Evolutionary conservation across 2,888 invertebrate genomes (phyloP), one percentile per base, ranked within the genome.

Genomic region (Drosophila limbata): DNA sequence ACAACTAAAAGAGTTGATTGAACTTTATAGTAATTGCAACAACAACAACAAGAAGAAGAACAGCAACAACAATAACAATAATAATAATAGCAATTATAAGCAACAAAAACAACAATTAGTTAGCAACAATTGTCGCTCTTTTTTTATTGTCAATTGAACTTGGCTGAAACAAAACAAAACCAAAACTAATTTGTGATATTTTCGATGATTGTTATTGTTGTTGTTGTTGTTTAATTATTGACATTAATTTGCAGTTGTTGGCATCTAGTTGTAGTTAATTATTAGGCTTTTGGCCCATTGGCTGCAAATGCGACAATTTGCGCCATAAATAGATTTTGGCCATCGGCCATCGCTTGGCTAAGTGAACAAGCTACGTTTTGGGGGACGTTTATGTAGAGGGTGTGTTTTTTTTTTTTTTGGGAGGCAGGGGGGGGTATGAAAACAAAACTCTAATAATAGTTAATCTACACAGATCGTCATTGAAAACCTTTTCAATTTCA

Each of bases 381-480:
- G 17, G 21, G 31, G 37, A 31, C 39, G 33, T 11, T n/a, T 19
- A 19, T 47, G 55, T 15, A 3, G 37, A 13, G 19, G 25, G 11
- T 25, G 25, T 25, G 25, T 25, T 1, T 21, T 21, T 21, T 21
- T 21, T 21, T 1, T 21, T 21, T 21, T 21, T 21, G 4, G 17
- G n/a, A 21, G 37, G 21, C 31, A 8, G 19, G 6, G 40, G 10
- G n/a, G 6, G 47, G 3, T 10, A 2, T 17, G 17, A 19, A n/a
- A 53, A 47, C 52, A 37, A 66, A 52, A 42, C 65, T 59, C 52
- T 70, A 85, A 85, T 76, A 73, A 85, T 73, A 75, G 83, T 79
- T 85, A 75, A 81, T 79, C 79, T 65, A 71, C 50, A 40, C 59
- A 51, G 61, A 69, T 69, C 45, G 73, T 37, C 55, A 79, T 79